Base-by-base conservation (phyloP, 2,797 vertebrate species). In the Australoheros facetus region DNA sequence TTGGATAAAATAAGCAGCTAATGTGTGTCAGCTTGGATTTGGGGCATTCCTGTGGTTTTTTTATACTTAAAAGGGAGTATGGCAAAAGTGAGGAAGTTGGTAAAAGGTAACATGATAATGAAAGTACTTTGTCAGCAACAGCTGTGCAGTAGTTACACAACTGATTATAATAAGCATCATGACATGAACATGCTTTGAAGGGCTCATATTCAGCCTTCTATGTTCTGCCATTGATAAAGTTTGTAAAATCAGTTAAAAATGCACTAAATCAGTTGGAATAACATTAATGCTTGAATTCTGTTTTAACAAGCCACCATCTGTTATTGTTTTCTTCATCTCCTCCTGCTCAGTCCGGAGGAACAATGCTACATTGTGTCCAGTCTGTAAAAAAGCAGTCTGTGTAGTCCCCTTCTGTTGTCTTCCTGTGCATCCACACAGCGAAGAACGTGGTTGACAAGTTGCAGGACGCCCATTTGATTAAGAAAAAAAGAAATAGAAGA, bases 291-390 rank as follows among this genome's bases (percentile, higher is more conserved):
- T 54, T 71, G 72, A 59, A 8, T 80, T 56, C 54, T 1, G 60
- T 77, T 79, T 76, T 21, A 72, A 86, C 75, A 89, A 76, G 3
- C 74, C 4, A 0, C 3, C 34, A 54, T 73, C 60, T 82, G 80
- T 73, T 78, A 12, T 62, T 77, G 42, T 56, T 58, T n/a, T 56
- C 57, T 45, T 58, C 32, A n/a, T 58, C 80, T 82, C 75, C 70
- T 84, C 28, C 73, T 5, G 3, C 81, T 83, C 48, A 58, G 56
- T 56, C 17, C 1, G 71, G 30, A 82, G 78, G 60, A 86, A 80
- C 86, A 87, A 10, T 71, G 7, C 71, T 2, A 17, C 58, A 76
- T 79, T 87, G 78, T 88, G 73, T 81, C 5, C 54, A 13, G 56
- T 57, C 78, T 56, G 57, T 60, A 21, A 62, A 76, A 56, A 74